Percentiles rank a stretch among this genome's conserved stretches.
Evolutionary conservation across 2,113 vertebrate genomes (phyloP).

Genomic region (Sander vitreus): DNA sequence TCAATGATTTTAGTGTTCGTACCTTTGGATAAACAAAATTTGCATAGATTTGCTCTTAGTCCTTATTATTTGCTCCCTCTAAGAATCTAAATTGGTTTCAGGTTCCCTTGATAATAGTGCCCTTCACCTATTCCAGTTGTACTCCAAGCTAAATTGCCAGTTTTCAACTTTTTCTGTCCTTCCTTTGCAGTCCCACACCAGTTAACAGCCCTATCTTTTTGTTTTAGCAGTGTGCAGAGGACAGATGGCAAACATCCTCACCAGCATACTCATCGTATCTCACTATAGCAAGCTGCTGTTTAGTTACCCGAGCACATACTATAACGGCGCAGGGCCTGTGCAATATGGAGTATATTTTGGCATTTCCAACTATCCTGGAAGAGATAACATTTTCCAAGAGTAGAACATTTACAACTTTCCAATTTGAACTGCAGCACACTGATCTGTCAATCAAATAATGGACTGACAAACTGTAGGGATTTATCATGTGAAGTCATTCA

Average conservation of each 20-base stretch:
- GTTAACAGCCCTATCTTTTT: not conserved
- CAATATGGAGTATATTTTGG: slow-evolving; percentile 40
- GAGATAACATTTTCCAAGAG: not conserved
- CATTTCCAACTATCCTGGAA: slow-evolving; percentile 2
- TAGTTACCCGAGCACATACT: slow-evolving; percentile 6
- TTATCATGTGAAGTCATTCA: slow-evolving; percentile 1
- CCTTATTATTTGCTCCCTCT: not conserved
- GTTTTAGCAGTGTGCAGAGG: slow-evolving; percentile 6
- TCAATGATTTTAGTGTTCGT: slow-evolving; percentile 7
- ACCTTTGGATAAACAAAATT: not conserved
- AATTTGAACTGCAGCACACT: not conserved
- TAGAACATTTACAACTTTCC: not conserved
- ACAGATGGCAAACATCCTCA: slow-evolving; percentile 4
- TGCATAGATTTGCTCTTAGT: slow-evolving; percentile 18
- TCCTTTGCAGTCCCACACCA: slow-evolving; percentile 2
- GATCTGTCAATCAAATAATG: not conserved
- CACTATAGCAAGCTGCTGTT: slow-evolving; percentile 1
- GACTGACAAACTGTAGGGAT: not conserved
- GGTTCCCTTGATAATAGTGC: not conserved
- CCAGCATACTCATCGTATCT: not conserved
- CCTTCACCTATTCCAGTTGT: not conserved
- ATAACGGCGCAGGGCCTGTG: slow-evolving; percentile 28
- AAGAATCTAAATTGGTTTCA: slow-evolving; percentile 6
- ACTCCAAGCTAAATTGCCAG: slow-evolving; percentile 4
- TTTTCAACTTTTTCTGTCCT: not conserved